These are phyloP conservation scores for Lasioglossum villosulum DNA, from an alignment of 2,888 invertebrate genomes.

Conservation along the genomic window DNA sequence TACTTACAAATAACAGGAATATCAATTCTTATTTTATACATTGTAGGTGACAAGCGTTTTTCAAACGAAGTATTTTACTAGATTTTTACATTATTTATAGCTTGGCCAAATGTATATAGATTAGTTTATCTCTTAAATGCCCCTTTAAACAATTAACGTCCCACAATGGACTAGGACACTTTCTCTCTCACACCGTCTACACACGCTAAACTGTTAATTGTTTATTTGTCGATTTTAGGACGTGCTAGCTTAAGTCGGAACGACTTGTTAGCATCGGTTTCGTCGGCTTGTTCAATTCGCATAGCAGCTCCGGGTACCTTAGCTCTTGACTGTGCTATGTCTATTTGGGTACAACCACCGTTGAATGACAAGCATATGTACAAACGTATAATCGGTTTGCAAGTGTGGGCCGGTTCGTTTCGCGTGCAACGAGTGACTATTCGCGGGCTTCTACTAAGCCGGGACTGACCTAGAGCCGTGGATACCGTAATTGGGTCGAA, in stretches of 20 bases:
- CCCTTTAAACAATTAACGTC: conserved; percentile 85
- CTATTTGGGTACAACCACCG: not conserved
- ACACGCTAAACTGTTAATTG: conserved; percentile 9
- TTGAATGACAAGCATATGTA: not conserved
- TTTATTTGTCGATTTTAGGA: not conserved
- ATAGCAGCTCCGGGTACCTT: conserved; percentile 75
- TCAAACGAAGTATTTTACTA: not conserved
- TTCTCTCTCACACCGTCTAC: not conserved
- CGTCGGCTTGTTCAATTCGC: conserved; percentile 74
- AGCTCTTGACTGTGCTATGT: not conserved
- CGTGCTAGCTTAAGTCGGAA: not conserved
- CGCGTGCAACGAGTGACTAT: not conserved
- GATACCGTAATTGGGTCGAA: conserved; percentile 4
- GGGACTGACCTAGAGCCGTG: not conserved
- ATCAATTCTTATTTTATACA: not conserved
- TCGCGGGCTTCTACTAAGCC: not conserved
- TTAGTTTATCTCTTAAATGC: not conserved
- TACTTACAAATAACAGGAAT: not conserved
- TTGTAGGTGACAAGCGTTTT: not conserved
- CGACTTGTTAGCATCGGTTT: conserved; percentile 37
- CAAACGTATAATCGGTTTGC: not conserved
- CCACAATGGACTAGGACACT: conserved; percentile 79
- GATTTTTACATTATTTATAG: not conserved
- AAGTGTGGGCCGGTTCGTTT: not conserved
- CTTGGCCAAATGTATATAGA: not conserved